These are phyloP conservation scores for Nanger granti DNA, from an alignment of 2,113 vertebrate genomes.

Conservation along the genomic window DNA sequence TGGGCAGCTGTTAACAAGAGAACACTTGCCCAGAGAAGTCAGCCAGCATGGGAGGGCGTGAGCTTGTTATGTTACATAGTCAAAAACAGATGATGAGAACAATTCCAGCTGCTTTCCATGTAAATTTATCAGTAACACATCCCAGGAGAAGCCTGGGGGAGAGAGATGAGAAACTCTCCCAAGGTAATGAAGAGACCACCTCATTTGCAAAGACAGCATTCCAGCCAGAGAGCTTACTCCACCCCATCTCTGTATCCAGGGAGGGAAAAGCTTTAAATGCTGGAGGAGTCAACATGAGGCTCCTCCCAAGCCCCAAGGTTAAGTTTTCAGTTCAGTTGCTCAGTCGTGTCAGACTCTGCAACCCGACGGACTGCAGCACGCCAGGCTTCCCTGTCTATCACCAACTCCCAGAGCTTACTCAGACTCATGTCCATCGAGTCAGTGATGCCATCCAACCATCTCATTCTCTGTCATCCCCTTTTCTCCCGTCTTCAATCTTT, in stretches of 20 bases:
- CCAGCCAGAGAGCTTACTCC: background rate
- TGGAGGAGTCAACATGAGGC: background rate
- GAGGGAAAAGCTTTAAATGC: background rate
- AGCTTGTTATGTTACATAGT: background rate
- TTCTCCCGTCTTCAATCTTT: background rate
- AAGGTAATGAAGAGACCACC: background rate
- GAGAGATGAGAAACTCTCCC: background rate
- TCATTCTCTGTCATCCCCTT: background rate
- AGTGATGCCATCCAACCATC: background rate
- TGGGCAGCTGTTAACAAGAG: background rate
- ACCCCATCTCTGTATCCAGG: background rate
- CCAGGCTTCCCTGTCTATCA: background rate
- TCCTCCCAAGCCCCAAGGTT: background rate
- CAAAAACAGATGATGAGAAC: background rate
- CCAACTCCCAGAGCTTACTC: background rate
- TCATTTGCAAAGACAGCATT: background rate
- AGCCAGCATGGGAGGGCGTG: background rate
- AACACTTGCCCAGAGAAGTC: background rate
- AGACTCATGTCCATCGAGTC: background rate
- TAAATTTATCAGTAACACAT: rapidly evolving
- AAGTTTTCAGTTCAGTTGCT: background rate
- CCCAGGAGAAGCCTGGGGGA: background rate
- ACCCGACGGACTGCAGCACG: background rate
- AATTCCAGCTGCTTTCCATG: background rate
- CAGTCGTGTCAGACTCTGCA: background rate